Evolutionary conservation across 2,888 invertebrate genomes (phyloP).

Genomic region (Mesochorus sp.): DNA sequence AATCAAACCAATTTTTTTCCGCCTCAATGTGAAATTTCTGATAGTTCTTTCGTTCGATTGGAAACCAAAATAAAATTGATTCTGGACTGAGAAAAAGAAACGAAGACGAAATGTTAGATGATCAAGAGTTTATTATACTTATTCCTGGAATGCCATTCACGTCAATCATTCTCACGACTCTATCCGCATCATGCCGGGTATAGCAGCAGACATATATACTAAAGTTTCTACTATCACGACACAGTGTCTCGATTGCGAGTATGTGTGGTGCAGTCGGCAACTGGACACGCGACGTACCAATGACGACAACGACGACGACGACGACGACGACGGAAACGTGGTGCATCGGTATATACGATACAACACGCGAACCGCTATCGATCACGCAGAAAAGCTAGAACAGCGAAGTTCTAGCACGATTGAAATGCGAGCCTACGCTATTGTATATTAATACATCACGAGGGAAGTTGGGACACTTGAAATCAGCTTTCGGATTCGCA

Average conservation of each 20-base stretch:
- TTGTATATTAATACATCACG: slow-evolving; percentile 9
- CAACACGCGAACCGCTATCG: slow-evolving; percentile 71
- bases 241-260: slow-evolving; percentile 60
- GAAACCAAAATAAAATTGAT: background rate
- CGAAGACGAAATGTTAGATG: slow-evolving; percentile 14
- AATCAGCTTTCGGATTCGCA: background rate
- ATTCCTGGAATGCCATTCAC: slow-evolving; percentile 30
- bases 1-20: background rate
- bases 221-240: slow-evolving; percentile 39
- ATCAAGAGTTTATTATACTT: slow-evolving; percentile 32
- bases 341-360: slow-evolving; percentile 44
- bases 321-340: slow-evolving; percentile 42
- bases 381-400: slow-evolving; percentile 70
- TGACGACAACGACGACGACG: slow-evolving; percentile 55
- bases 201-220: background rate
- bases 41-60: background rate
- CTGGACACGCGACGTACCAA: slow-evolving; percentile 67
- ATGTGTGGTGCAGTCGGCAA: slow-evolving; percentile 63
- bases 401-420: slow-evolving; percentile 25
- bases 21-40: background rate
- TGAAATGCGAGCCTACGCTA: slow-evolving; percentile 22
- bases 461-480: background rate
- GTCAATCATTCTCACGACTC: slow-evolving; percentile 47
- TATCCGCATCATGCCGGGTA: slow-evolving; percentile 1
- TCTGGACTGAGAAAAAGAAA: background rate